Evolutionary conservation across 2,797 vertebrate species (phyloP).

Genomic region (Crotalus adamanteus): DNA sequence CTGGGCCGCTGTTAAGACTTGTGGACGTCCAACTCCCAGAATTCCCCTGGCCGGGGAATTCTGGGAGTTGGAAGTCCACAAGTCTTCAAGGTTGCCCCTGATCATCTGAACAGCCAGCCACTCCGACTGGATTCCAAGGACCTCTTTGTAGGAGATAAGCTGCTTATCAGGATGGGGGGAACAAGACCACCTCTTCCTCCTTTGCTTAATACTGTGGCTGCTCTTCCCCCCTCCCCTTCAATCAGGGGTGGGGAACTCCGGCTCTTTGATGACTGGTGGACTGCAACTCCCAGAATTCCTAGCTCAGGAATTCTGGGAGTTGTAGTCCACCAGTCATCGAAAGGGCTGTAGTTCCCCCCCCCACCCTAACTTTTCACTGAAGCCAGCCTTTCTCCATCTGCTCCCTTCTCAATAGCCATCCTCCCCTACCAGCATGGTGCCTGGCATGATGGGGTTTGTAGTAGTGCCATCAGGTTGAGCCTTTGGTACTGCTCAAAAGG

Average conservation of each 20-base stretch:
- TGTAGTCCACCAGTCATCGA: neutral
- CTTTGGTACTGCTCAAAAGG: neutral
- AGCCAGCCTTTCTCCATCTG: neutral
- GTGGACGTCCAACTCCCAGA: neutral
- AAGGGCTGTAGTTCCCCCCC: accelerated
- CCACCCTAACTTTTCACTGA: neutral
- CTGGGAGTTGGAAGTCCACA: neutral
- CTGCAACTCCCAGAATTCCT: neutral
- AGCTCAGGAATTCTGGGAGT: neutral
- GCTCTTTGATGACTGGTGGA: no score
- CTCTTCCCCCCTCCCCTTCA: neutral
- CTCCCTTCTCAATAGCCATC: neutral
- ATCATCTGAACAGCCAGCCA: neutral
- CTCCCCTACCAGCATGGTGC: neutral
- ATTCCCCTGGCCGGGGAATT: no score
- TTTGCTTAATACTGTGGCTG: neutral
- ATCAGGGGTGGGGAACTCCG: neutral
- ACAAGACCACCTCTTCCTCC: neutral
- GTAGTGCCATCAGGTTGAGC: no score
- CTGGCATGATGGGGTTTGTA: neutral
- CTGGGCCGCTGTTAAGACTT: neutral
- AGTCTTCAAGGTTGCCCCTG: neutral
- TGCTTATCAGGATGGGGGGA: neutral
- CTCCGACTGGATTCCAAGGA: neutral
- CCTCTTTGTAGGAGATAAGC: neutral